Evolutionary conservation across 2,113 vertebrate species (phyloP), one percentile per base, ranked within the genome.

Genomic region (Henicopernis longicauda): DNA sequence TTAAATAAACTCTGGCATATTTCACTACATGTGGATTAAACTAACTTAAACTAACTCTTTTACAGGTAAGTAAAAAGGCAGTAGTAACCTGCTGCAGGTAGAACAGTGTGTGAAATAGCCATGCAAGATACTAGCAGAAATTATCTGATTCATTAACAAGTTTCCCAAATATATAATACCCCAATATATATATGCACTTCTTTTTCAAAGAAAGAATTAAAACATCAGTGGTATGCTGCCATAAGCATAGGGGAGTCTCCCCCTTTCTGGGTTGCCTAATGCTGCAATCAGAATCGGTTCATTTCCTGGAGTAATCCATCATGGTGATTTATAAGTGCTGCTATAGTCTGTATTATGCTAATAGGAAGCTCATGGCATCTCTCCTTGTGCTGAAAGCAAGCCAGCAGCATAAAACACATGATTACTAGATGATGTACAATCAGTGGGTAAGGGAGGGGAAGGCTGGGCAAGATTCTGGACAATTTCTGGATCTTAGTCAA

Each of bases 271-370:
- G 15, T 22, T 34, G 21, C 62, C 42, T 20, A 36, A 13, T 67
- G 82, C 70, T 92, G 63, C 77, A 80, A 45, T 89, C 91, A 58
- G 79, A 62, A 67, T 69, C 19, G 1, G 31, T 52, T 94, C 0
- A 0, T 77, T 87, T 90, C 81, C 77, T 40, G 59, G 49, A 62
- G 38, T 65, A 74, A 88, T 95, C 86, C 85, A 76, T 96, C 83
- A 52, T 11, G 76, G 61, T 97, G 96, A 96, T 97, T 97, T 94
- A 95, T 94, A 95, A 93, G 77, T 91, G 61, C 84, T 77, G 86
- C 74, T 81, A 7, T 74, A 0, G 5, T 59, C 80, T 80, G 76
- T 23, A 34, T 66, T 9, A 5, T 87, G 79, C 93, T 96, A 96
- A 97, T 92, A 54, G 91, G 93, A 77, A 81, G 67, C 95, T 96